phyloP scores from a whole-genome alignment of 2,797 vertebrate genomes.

The Ambastaia sidthimunki region DNA sequence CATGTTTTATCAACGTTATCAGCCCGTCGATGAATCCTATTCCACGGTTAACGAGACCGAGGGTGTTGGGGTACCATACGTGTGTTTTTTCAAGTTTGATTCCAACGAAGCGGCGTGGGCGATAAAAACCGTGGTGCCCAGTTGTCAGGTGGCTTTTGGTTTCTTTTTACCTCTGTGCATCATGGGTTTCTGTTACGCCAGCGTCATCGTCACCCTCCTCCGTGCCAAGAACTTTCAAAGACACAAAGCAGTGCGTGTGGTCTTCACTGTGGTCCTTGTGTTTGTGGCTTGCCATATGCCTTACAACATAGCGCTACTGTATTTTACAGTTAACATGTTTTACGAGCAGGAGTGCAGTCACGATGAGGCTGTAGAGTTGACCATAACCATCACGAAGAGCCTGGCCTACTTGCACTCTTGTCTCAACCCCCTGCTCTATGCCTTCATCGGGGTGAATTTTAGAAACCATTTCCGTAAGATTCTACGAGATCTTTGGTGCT shows the following conservation, averaged over 20 bases:
- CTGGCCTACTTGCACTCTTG: slow-evolving; percentile 86
- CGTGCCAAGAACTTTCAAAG: slow-evolving; percentile 84
- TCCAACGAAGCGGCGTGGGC: neutral
- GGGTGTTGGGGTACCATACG: neutral
- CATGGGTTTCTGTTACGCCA: slow-evolving; percentile 86
- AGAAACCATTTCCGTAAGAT: slow-evolving; percentile 82
- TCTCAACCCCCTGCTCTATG: slow-evolving; percentile 86
- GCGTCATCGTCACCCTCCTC: slow-evolving; percentile 80
- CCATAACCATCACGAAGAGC: slow-evolving; percentile 70
- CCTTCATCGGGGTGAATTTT: slow-evolving; percentile 86
- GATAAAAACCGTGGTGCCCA: slow-evolving; percentile 78
- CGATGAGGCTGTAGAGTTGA: slow-evolving; percentile 52
- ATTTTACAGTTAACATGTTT: slow-evolving; percentile 70
- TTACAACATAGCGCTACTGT: slow-evolving; percentile 81
- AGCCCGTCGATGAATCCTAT: rapidly evolving
- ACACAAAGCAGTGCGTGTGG: slow-evolving; percentile 87
- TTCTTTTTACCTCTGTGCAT: slow-evolving; percentile 86
- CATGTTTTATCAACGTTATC: slow-evolving; percentile 77
- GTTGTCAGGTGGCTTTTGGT: slow-evolving; percentile 80
- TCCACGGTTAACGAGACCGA: rapidly evolving
- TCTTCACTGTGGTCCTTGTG: slow-evolving; percentile 82
- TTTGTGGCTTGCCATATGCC: slow-evolving; percentile 89
- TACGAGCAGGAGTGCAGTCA: slow-evolving; percentile 48
- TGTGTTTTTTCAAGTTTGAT: slow-evolving; percentile 79
- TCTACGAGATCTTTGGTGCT: slow-evolving; percentile 76